These are phyloP conservation scores for Syndactyla subalaris DNA, from an alignment of 2,797 vertebrate species.

Conservation along the genomic window DNA sequence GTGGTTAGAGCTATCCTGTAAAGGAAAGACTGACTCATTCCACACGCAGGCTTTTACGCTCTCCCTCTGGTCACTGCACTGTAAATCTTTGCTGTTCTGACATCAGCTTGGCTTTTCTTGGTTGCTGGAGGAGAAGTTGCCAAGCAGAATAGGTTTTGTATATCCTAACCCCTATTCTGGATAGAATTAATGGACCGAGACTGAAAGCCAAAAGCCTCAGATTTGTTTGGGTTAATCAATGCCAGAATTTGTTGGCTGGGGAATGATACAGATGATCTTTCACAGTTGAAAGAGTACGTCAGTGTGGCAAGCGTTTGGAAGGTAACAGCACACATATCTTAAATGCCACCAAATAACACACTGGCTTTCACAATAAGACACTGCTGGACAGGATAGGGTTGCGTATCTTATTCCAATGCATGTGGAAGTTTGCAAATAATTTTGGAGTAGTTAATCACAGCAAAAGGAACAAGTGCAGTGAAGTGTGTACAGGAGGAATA, in stretches of 20 bases:
- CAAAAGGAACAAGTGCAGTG: constrained; percentile 7
- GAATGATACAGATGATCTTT: constrained; percentile 46
- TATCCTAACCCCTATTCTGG: constrained; percentile 45
- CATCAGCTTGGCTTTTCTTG: constrained; percentile 39
- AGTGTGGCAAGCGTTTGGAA: background rate
- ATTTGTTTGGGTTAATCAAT: constrained; percentile 60
- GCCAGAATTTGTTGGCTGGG: constrained; percentile 45
- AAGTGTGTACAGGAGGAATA: background rate
- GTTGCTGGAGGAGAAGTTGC: constrained; percentile 11
- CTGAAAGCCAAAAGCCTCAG: constrained; percentile 58
- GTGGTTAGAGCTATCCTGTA: constrained; percentile 18
- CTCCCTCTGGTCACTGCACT: background rate
- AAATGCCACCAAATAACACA: background rate
- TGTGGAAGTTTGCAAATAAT: background rate
- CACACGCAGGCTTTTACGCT: background rate
- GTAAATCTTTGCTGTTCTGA: constrained; percentile 45
- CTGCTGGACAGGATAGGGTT: background rate
- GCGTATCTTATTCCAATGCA: background rate
- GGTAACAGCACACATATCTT: background rate
- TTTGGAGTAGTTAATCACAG: background rate
- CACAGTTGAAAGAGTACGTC: constrained; percentile 2
- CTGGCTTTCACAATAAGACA: background rate
- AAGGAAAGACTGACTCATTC: constrained; percentile 46
- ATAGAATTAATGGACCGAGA: constrained; percentile 26
- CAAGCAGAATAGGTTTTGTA: constrained; percentile 51